Base-by-base conservation (phyloP, 2,888 invertebrate species). In the Unio pictorum region DNA sequence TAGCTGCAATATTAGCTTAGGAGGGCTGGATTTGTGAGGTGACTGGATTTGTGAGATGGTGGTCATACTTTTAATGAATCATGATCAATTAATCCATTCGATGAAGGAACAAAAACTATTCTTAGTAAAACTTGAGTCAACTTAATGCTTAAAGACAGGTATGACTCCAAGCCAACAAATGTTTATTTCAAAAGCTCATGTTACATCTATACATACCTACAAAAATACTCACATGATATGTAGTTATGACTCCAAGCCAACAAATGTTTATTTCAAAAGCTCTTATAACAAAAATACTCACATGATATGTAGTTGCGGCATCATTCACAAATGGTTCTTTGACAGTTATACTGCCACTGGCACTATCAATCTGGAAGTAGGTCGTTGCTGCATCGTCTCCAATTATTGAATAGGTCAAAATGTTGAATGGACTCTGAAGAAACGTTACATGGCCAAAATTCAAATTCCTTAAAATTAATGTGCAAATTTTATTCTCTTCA, bases 311-410 rank as follows among this genome's bases (percentile, higher is more conserved):
- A 62, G 76, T 72, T 15, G 75, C 70, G 5, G 71, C 55, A 63
- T 81, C 81, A 17, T 75, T 59, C 3, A 77, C 73, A 34, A 84
- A 75, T 23, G 79, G 75, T 56, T 76, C 71, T 23, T 63, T 66
- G 45, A 84, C 34, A 58, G 61, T 73, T 64, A 84, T 81, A 17
- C 61, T 66, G 11, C 84, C 84, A 55, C 73, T 73, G 20, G 23
- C 59, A 5, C 71, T 15, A 61, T 84, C 76, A 54, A 88, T 84
- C 30, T 66, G 65, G 76, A 88, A 88, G 76, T 77, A 87, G 17
- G 75, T 78, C 17, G 81, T 68, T 4, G 87, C 84, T 1, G 75
- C 55, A 62, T 84, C 85, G 73, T 87, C 87, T 7, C 87, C 88
- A 68, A 87, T 86, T 57, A 87, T 84, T 64, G 76, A 74, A 75